phyloP scores from a whole-genome alignment of 53 echinoderm and acorn worm species.

The Actinopyga echinites region DNA sequence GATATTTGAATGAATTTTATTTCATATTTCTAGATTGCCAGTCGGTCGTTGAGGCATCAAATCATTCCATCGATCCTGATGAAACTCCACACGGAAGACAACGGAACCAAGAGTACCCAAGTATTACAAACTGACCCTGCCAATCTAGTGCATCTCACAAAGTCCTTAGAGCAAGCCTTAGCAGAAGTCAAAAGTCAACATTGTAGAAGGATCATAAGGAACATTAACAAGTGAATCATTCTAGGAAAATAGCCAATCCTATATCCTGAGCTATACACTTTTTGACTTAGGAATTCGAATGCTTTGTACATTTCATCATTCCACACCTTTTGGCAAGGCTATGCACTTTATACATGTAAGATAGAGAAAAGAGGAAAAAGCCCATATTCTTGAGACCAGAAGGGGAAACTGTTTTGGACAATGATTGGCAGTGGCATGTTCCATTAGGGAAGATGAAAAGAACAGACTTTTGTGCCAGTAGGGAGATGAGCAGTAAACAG shows the following conservation, averaged over 20 bases:
- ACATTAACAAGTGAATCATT: slow-evolving; percentile 83
- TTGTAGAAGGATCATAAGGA: slow-evolving; percentile 89
- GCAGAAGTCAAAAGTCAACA: slow-evolving; percentile 96
- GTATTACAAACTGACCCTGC: slow-evolving; percentile 91
- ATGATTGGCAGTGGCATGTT: too few relatives aligned
- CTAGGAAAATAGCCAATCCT: too few relatives aligned
- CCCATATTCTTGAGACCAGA: too few relatives aligned
- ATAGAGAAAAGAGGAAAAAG: too few relatives aligned
- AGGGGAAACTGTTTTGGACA: too few relatives aligned
- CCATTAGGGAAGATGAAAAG: too few relatives aligned
- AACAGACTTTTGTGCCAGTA: too few relatives aligned
- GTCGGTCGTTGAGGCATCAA: slow-evolving; percentile 88
- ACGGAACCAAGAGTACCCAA: slow-evolving; percentile 58
- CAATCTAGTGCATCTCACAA: slow-evolving; percentile 92
- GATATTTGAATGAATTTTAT: background rate
- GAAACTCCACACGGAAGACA: slow-evolving; percentile 91
- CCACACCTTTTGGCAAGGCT: too few relatives aligned
- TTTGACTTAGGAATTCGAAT: background rate
- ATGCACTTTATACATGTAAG: too few relatives aligned
- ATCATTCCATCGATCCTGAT: slow-evolving; percentile 78
- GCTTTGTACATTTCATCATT: background rate
- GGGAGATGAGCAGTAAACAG: too few relatives aligned
- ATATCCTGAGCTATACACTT: background rate
- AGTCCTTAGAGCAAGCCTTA: slow-evolving; percentile 88
- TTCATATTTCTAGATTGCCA: slow-evolving; percentile 75